Evolutionary conservation across 2,888 invertebrate genomes (phyloP), one percentile per base, ranked within the genome.

Genomic region (Willowsia nigromaculata): DNA sequence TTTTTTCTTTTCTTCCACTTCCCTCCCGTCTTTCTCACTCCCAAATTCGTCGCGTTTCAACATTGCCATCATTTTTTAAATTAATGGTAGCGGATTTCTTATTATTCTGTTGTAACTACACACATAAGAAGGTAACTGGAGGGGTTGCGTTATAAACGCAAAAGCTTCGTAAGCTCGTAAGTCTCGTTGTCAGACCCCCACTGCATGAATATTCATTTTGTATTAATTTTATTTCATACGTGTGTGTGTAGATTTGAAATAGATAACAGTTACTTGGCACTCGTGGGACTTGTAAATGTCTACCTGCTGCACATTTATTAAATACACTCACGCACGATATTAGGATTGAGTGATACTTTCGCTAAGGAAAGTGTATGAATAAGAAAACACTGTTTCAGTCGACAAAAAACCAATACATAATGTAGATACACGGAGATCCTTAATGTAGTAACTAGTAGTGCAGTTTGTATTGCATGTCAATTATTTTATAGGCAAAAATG

Each of bases 321-420:
- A 71, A 71, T 13, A 47, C 47, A 68, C 65, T 68, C 65, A 74
- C 74, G 74, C 74, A 47, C n/a, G n/a, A n/a, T n/a, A n/a, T n/a
- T n/a, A n/a, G n/a, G n/a, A n/a, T n/a, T n/a, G n/a, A n/a, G n/a
- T n/a, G n/a, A n/a, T n/a, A n/a, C n/a, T n/a, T n/a, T n/a, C n/a
- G n/a, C n/a, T n/a, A n/a, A n/a, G n/a, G n/a, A n/a, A n/a, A n/a
- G n/a, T n/a, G n/a, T n/a, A n/a, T n/a, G n/a, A n/a, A n/a, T n/a
- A n/a, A n/a, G n/a, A n/a, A n/a, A n/a, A n/a, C n/a, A n/a, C n/a
- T n/a, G n/a, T n/a, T n/a, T n/a, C n/a, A n/a, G n/a, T 74, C 22
- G 15, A 47, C 25, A 47, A 15, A 3, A 6, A 40, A 80, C 40
- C 40, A 80, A 59, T 78, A 80, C 25, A n/a, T 53, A 43, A 53